A percentile compares a stretch with the other conserved stretches of the same genome.
Conservation (phyloP, 2,797 vertebrate genomes). For the Taenioides sp. region DNA sequence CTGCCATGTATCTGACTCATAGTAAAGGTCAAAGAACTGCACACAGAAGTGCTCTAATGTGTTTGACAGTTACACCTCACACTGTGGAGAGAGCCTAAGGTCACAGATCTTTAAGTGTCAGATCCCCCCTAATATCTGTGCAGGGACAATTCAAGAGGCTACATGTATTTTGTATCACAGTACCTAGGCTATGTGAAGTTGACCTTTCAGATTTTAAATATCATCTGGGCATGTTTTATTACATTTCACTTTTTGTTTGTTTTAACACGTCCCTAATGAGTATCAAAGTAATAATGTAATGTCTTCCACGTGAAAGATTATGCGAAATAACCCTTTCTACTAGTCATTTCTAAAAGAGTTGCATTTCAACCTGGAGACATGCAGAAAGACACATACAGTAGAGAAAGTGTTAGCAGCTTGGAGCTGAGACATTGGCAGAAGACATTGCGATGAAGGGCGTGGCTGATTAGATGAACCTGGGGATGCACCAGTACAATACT, state of each 20-base stretch:
- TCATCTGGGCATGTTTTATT: not conserved
- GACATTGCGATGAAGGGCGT: no score
- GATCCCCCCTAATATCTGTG: not conserved
- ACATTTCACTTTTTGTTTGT: not conserved
- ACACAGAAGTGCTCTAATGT: not conserved
- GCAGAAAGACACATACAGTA: no score
- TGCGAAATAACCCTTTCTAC: no score
- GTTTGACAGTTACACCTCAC: not conserved
- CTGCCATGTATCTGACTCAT: not conserved
- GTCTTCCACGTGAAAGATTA: not conserved
- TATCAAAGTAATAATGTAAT: not conserved
- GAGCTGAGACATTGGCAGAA: no score
- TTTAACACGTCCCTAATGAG: not conserved
- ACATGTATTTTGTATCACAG: not conserved
- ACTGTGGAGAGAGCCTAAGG: not conserved
- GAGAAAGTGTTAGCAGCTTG: no score
- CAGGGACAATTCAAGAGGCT: not conserved
- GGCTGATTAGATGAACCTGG: no score
- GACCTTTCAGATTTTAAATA: slow-evolving; percentile 6
- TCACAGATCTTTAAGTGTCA: not conserved
- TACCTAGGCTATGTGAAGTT: not conserved
- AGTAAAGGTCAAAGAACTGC: not conserved
- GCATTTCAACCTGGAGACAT: no score
- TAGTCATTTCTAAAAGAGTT: no score
- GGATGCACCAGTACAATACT: no score